Percentiles rank a stretch among this genome's conserved stretches.
These are phyloP conservation scores for Ophion ventricosus DNA, from an alignment of 2,888 invertebrate genomes.

Conservation along the genomic window DNA sequence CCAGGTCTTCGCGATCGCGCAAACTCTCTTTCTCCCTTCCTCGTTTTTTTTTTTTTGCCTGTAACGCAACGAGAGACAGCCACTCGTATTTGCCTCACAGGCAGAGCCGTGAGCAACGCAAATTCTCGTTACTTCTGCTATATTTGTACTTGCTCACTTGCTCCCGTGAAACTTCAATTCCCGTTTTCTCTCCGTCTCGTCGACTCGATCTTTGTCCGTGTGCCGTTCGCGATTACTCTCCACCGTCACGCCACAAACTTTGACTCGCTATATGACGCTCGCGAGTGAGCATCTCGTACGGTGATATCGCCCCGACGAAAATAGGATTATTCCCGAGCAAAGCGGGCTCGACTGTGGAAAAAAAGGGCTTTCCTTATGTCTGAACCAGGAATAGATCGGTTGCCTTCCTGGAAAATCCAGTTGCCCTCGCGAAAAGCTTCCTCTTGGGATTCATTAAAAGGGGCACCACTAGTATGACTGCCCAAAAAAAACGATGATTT, in stretches of 20 bases:
- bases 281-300: slow-evolving; percentile 30
- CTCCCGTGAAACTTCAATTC: slow-evolving; percentile 14
- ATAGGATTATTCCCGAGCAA: slow-evolving; percentile 60
- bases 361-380: slow-evolving; percentile 63
- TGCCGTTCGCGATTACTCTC: slow-evolving; percentile 21
- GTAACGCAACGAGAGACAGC: slow-evolving; percentile 56
- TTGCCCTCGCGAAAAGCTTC: slow-evolving; percentile 5
- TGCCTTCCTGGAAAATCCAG: slow-evolving; percentile 62
- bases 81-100: slow-evolving; percentile 33
- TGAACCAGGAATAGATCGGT: slow-evolving; percentile 54
- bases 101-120: slow-evolving; percentile 40
- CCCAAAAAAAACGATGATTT: no score
- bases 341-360: slow-evolving; percentile 46
- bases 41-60: slow-evolving; percentile 34
- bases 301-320: slow-evolving; percentile 62
- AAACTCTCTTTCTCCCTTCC: slow-evolving; percentile 43
- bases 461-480: no score
- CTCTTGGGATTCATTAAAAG: not conserved
- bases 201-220: slow-evolving; percentile 49
- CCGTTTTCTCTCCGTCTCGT: not conserved
- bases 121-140: slow-evolving; percentile 73
- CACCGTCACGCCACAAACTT: slow-evolving; percentile 46
- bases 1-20: slow-evolving; percentile 70
- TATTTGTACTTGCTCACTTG: slow-evolving; percentile 72
- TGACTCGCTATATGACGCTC: slow-evolving; percentile 25